Evolutionary conservation across 2,797 vertebrate genomes (phyloP).

Genomic region (Ctenopoma kingsleyae): DNA sequence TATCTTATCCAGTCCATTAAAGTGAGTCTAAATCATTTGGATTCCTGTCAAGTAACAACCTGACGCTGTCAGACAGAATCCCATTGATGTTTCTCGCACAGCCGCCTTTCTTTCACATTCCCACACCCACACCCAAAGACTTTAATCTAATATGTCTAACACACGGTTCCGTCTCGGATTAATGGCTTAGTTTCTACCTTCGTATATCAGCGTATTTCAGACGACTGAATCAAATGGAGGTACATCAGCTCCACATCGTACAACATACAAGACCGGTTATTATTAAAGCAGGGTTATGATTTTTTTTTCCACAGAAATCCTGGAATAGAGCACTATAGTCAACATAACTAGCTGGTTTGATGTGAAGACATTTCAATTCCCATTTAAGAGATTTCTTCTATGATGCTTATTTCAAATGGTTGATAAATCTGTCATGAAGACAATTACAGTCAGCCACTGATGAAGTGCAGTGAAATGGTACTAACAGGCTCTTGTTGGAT

Average conservation of each 20-base stretch:
- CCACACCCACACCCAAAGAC: constrained; percentile 4
- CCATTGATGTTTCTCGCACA: constrained; percentile 56
- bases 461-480: not conserved
- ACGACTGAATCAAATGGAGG: constrained; percentile 9
- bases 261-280: not conserved
- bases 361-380: no score
- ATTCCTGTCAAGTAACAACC: constrained; percentile 34
- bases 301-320: no score
- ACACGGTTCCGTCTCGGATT: constrained; percentile 9
- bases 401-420: not conserved
- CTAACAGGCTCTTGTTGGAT: not conserved
- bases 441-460: not conserved
- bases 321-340: no score
- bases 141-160: constrained; percentile 18
- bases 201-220: constrained; percentile 14
- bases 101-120: constrained; percentile 30
- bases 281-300: constrained; percentile 6
- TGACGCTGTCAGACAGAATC: constrained; percentile 42
- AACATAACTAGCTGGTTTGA: not conserved
- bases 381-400: not conserved
- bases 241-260: not conserved
- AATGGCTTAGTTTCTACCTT: constrained; percentile 9
- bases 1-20: constrained; percentile 27
- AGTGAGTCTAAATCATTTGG: constrained; percentile 32
- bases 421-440: not conserved